phyloP scores from a whole-genome alignment of 2,113 vertebrate species.

The Geococcyx californianus region DNA sequence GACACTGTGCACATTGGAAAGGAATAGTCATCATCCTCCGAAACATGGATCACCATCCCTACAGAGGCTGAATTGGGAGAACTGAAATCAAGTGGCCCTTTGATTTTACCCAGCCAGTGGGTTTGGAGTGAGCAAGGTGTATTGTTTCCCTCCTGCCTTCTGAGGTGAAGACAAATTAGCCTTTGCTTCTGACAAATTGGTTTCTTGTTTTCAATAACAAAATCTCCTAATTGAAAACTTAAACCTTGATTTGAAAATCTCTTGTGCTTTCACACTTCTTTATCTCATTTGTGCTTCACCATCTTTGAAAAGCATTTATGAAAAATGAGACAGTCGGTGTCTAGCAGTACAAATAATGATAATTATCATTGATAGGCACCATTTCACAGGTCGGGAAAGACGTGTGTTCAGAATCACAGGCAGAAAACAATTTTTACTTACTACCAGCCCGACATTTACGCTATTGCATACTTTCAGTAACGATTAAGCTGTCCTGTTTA shows the following conservation, averaged over 20 bases:
- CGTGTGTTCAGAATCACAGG: not conserved
- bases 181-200: constrained; percentile 46
- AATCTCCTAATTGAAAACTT: constrained; percentile 49
- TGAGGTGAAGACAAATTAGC: constrained; percentile 64
- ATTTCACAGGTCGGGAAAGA: not conserved
- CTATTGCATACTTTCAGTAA: not conserved
- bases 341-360: not conserved
- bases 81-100: not conserved
- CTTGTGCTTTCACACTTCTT: constrained; percentile 5
- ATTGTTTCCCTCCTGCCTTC: constrained; percentile 13
- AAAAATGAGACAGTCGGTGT: not conserved
- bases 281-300: not conserved
- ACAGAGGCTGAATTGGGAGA: not conserved
- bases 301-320: not conserved
- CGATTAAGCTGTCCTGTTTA: not conserved
- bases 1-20: not conserved
- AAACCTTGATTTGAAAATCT: not conserved
- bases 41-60: not conserved
- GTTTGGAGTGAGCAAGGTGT: not conserved
- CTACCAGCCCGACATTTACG: not conserved
- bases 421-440: not conserved
- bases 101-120: not conserved
- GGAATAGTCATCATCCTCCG: not conserved
- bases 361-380: not conserved
- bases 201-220: constrained; percentile 41